A percentile compares a stretch with the other conserved stretches of the same genome.
Conservation (phyloP, 2,888 invertebrate genomes). For the Drosophila monieri region DNA sequence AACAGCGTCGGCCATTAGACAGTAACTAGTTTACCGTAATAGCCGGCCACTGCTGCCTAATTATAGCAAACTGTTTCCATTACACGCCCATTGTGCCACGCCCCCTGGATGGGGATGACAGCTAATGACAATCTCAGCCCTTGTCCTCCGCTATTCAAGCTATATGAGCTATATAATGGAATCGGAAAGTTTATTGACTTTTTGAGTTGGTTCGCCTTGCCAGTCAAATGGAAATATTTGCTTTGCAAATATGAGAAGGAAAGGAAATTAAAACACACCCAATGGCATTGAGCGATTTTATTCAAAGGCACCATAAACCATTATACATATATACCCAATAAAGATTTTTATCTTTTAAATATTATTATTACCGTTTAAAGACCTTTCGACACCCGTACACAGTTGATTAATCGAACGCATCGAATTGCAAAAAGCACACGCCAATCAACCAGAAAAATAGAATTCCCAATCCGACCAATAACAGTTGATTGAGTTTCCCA, state of each 20-base stretch:
- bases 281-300: neutral
- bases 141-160: slow-evolving; percentile 12
- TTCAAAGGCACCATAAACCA: neutral
- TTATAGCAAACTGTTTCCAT: slow-evolving; percentile 62
- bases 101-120: slow-evolving; percentile 26
- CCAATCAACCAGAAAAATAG: neutral
- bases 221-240: slow-evolving; percentile 23
- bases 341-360: neutral
- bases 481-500: neutral
- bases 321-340: neutral
- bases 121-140: slow-evolving; percentile 31
- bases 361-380: no score
- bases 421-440: neutral
- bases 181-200: slow-evolving; percentile 56
- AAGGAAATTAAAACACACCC: neutral
- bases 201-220: slow-evolving; percentile 3
- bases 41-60: slow-evolving; percentile 48
- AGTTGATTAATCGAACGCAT: neutral
- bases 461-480: neutral
- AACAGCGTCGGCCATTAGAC: slow-evolving; percentile 56
- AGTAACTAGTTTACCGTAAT: slow-evolving; percentile 57
- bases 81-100: slow-evolving; percentile 54
- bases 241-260: slow-evolving; percentile 8
- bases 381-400: neutral
- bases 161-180: neutral